phyloP scores from a whole-genome alignment of 1,140 invertebrate genomes.

The Anastrepha obliqua region DNA sequence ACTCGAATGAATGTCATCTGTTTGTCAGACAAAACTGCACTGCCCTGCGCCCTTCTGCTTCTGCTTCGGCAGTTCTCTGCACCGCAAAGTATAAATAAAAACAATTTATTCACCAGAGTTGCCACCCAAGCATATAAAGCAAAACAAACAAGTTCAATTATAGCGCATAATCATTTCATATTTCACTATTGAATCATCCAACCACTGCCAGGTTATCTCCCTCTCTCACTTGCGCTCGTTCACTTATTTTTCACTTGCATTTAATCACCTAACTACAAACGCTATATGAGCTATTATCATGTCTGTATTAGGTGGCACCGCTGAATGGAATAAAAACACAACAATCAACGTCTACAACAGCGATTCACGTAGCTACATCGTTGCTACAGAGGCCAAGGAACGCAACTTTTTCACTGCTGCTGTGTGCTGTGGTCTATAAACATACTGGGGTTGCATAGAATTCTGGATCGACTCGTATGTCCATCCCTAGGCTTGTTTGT shows the following conservation, averaged over 20 bases:
- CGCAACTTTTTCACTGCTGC: background rate
- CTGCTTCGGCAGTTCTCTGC: background rate
- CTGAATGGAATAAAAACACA: conserved; percentile 16
- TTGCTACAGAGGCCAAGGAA: background rate
- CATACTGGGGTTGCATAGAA: background rate
- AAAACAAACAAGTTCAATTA: background rate
- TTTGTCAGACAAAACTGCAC: conserved; percentile 15
- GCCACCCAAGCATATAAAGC: background rate
- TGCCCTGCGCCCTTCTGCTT: background rate
- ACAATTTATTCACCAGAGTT: background rate
- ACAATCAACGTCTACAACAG: background rate
- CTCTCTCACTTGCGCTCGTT: background rate
- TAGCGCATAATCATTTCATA: background rate
- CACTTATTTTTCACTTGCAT: background rate
- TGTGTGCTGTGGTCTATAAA: background rate
- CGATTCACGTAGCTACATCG: background rate
- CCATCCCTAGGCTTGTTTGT: background rate
- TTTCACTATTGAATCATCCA: background rate
- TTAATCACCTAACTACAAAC: background rate
- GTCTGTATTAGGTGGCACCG: conserved; percentile 10
- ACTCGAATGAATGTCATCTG: conserved; percentile 27
- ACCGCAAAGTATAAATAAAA: conserved; percentile 13
- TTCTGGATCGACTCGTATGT: background rate
- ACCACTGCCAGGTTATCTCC: background rate
- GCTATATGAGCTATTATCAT: background rate